Evolutionary conservation across 2,797 vertebrate species (phyloP).

Genomic region (Gadopsis bispinosus): DNA sequence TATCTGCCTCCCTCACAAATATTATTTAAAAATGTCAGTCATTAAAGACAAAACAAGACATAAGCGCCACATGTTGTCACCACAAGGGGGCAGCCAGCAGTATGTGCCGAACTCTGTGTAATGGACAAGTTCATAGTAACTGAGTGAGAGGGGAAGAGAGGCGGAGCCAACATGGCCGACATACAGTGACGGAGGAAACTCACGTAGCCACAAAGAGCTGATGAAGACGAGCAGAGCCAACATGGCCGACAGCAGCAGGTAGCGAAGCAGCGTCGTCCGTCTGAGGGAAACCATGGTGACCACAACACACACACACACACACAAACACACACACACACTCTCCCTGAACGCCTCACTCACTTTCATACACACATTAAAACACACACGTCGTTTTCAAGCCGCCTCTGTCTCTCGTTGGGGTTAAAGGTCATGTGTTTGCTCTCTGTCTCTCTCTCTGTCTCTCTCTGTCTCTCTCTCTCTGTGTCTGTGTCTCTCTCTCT

Average conservation of each 20-base stretch:
- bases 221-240: constrained; percentile 75
- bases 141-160: not conserved
- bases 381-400: not conserved
- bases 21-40: too few species aligned
- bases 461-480: too few species aligned
- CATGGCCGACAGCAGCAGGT: constrained; percentile 66
- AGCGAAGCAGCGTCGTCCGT: constrained; percentile 40
- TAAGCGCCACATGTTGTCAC: too few species aligned
- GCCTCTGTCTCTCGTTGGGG: not conserved
- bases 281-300: constrained; percentile 59
- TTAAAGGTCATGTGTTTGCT: too few species aligned
- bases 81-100: too few species aligned
- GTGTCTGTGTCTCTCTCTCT: too few species aligned
- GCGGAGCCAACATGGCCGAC: constrained; percentile 48
- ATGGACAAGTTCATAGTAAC: not conserved
- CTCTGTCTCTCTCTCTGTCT: too few species aligned
- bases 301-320: not conserved
- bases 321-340: not conserved
- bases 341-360: not conserved
- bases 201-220: constrained; percentile 79
- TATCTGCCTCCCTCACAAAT: too few species aligned
- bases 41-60: not conserved
- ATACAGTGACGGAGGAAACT: constrained; percentile 59
- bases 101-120: not conserved
- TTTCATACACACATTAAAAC: constrained; percentile 2